Conservation (phyloP, 2,888 invertebrate genomes). For the Sycophila texana region DNA sequence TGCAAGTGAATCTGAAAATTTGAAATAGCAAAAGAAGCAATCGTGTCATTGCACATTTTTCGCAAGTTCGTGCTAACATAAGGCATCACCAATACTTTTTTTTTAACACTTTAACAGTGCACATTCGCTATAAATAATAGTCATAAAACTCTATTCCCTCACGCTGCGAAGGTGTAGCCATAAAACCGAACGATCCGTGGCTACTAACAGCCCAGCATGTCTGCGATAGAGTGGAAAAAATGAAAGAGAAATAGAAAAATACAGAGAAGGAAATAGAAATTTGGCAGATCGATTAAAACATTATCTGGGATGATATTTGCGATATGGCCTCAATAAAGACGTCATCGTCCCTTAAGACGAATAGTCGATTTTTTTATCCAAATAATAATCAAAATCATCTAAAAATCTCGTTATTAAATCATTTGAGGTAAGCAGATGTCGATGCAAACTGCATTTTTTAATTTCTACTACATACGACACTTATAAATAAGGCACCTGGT, state of each 20-base stretch:
- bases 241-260: not conserved
- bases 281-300: conserved; percentile 19
- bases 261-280: not conserved
- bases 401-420: conserved; percentile 9
- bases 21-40: no score
- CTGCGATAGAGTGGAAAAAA: not conserved
- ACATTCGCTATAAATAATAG: conserved; percentile 1
- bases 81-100: no score
- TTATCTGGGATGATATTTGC: not conserved
- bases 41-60: no score
- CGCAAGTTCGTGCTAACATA: no score
- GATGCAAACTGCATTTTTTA: not conserved
- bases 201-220: not conserved
- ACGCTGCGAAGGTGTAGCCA: not conserved
- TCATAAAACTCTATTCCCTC: conserved; percentile 9
- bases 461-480: not conserved
- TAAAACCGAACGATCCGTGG: conserved; percentile 27
- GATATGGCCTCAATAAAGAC: conserved; percentile 1
- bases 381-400: not conserved
- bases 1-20: no score
- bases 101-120: not conserved
- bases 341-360: not conserved
- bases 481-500: not conserved
- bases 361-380: not conserved
- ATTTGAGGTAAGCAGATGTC: not conserved